Conservation (phyloP, 2,113 vertebrate species). For the Rhabdornis inornatus region DNA sequence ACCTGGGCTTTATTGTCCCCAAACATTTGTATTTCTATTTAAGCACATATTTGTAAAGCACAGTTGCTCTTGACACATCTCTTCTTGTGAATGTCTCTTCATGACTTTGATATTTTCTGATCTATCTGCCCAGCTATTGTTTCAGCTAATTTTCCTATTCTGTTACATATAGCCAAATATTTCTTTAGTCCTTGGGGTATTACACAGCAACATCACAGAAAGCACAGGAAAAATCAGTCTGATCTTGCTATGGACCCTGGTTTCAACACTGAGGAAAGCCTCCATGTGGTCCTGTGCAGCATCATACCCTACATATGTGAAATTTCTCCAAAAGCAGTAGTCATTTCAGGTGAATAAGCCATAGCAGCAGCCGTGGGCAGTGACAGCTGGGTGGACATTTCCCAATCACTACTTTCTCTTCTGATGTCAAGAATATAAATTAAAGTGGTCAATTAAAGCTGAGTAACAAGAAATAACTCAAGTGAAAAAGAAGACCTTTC, state of each 20-base stretch:
- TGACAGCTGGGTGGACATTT: not conserved
- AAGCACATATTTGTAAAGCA: not conserved
- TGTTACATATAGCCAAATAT: not conserved
- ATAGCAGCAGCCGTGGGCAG: not conserved
- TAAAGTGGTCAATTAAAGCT: not conserved
- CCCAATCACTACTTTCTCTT: not conserved
- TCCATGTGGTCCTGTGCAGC: rapidly evolving
- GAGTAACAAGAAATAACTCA: not conserved
- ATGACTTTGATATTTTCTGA: not conserved
- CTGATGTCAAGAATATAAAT: not conserved
- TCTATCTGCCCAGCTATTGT: not conserved
- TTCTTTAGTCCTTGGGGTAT: not conserved
- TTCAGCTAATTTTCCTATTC: not conserved
- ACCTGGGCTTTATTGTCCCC: not conserved
- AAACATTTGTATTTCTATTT: not conserved
- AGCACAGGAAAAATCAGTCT: not conserved
- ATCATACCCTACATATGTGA: not conserved
- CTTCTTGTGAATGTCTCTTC: not conserved
- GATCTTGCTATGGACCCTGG: not conserved
- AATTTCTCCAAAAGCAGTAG: not conserved
- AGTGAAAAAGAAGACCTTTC: not conserved
- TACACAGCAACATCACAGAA: not conserved
- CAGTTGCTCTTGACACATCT: not conserved
- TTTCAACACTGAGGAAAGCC: not conserved
- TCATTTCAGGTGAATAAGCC: not conserved